Base-by-base conservation (phyloP, 23 tunicate genomes). In the Ascidia mentula region DNA sequence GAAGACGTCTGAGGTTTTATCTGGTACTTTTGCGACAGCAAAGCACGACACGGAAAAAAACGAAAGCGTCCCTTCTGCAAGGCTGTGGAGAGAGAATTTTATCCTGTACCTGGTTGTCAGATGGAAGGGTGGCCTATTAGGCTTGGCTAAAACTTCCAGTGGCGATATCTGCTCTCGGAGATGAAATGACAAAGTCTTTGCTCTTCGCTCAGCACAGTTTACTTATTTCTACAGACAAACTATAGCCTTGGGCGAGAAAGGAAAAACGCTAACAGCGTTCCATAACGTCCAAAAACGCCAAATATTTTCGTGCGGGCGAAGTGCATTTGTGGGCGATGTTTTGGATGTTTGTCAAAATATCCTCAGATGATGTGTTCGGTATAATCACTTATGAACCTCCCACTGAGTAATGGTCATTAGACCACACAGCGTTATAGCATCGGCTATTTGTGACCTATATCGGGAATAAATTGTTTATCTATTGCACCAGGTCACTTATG, bases 201-300 rank as follows among this genome's bases (percentile, higher is more conserved):
- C 24, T 28, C 65, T 26, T 3, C 22, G 65, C n/a, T n/a, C 65
- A 53, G 24, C 65, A 9, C 4, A 53, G 13, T 9, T 53, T 53
- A 53, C 28, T 53, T 53, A 53, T 53, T 53, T 53, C 65, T 53
- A 53, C 24, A 20, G 65, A 53, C 1, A 1, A 26, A 26, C 24
- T 26, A 53, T 53, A 53, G 65, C 65, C 65, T 53, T 53, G 13
- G 24, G 65, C 65, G 65, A 53, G 65, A 53, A 53, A 53, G 65
- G 24, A 53, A 53, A 53, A 53, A 53, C 24, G 65, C 65, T 20
- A 28, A 53, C 65, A 1, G 65, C 65, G 22, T 53, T 53, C 22
- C 22, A 20, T 53, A 20, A 9, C 65, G 65, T 20, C 65, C 13
- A 26, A 53, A 28, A 3, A 28, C 24, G 65, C 65, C 65, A 53